Evolutionary conservation across 2,797 vertebrate species (phyloP).

Genomic region (Sciurus carolinensis): DNA sequence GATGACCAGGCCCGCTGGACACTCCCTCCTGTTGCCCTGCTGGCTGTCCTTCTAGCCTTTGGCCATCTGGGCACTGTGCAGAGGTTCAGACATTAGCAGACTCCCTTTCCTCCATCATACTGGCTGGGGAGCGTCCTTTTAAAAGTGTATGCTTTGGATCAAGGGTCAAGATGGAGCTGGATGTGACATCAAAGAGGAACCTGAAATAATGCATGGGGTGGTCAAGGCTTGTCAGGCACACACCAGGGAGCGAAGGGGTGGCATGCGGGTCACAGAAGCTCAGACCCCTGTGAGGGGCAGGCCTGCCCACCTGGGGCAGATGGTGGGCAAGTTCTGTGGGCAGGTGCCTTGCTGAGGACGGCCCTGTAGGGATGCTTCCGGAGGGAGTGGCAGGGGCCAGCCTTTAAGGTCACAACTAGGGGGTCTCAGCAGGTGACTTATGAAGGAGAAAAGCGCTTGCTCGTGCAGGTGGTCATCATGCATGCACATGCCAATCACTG

Average conservation of each 20-base stretch:
- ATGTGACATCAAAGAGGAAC: not conserved
- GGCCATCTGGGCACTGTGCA: accelerated
- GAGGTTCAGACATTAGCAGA: not conserved
- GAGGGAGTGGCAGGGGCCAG: not conserved
- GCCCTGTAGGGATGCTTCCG: not conserved
- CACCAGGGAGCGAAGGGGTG: accelerated
- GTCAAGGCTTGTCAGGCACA: accelerated
- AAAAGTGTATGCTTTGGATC: not conserved
- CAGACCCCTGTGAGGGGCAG: accelerated
- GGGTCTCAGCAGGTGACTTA: not conserved
- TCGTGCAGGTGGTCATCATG: accelerated
- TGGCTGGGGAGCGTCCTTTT: not conserved
- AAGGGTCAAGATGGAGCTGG: not conserved
- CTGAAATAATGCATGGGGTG: accelerated
- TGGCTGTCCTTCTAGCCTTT: not conserved
- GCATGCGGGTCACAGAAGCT: not conserved
- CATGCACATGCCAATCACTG: not conserved
- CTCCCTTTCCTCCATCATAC: not conserved
- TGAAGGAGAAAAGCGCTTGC: not conserved
- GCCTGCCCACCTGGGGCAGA: not conserved
- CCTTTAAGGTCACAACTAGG: not conserved
- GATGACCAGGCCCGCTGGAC: accelerated
- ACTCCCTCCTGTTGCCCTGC: not conserved
- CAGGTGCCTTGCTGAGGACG: accelerated
- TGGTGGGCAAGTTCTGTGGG: not conserved